Evolutionary conservation across 2,797 vertebrate species (phyloP).

Genomic region (Periparus ater): DNA sequence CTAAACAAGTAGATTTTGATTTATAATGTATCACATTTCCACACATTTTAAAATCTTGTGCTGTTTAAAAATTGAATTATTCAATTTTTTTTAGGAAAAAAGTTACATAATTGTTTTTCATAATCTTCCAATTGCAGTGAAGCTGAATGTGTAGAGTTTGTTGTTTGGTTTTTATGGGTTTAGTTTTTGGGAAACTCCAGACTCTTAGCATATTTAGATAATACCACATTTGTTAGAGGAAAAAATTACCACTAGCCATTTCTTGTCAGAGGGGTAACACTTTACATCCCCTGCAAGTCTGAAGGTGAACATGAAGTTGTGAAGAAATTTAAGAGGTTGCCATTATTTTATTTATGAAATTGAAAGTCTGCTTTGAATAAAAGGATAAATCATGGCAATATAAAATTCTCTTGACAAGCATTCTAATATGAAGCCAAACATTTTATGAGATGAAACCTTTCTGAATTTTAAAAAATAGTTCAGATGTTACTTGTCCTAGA

Average conservation of each 20-base stretch:
- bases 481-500: background rate
- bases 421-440: background rate
- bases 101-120: background rate
- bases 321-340: background rate
- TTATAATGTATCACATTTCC: background rate
- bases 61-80: background rate
- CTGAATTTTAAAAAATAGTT: background rate
- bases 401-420: background rate
- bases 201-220: background rate
- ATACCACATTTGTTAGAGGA: background rate
- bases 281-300: background rate
- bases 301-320: background rate
- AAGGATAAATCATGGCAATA: background rate
- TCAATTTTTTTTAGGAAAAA: background rate
- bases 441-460: background rate
- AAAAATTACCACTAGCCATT: background rate
- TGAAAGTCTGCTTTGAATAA: background rate
- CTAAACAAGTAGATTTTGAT: background rate
- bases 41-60: background rate
- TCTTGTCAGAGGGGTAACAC: background rate
- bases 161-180: background rate
- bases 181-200: background rate
- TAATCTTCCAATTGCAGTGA: background rate
- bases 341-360: background rate
- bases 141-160: background rate